These are phyloP conservation scores for Aradophagus sp. DNA, from an alignment of 1,140 invertebrate genomes.

Conservation along the genomic window DNA sequence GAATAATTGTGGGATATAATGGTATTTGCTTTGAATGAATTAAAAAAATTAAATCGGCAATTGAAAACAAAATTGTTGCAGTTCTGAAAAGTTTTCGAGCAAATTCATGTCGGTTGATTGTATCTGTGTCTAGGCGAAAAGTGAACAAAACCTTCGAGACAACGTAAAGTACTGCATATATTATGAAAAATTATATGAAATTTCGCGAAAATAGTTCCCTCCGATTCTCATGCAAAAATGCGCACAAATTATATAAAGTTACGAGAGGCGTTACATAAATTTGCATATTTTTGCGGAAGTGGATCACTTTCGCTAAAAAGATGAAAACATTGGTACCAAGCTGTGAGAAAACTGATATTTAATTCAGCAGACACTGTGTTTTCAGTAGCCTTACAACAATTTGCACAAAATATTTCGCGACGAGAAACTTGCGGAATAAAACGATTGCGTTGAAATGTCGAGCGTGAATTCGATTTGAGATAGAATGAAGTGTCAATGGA, in stretches of 20 bases:
- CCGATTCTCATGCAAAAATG: slow-evolving; percentile 39
- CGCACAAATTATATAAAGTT: slow-evolving; percentile 47
- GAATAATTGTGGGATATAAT: too few species aligned
- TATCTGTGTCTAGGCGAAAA: slow-evolving; percentile 13
- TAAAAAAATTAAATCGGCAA: too few species aligned
- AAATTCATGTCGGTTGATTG: slow-evolving; percentile 16
- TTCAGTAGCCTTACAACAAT: too few species aligned
- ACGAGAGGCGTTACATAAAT: slow-evolving; percentile 44
- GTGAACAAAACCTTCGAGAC: slow-evolving; percentile 22
- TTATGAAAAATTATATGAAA: slow-evolving; percentile 48
- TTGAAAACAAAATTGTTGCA: too few species aligned
- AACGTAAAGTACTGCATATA: slow-evolving; percentile 38
- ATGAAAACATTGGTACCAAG: slow-evolving; percentile 28
- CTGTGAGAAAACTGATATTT: slow-evolving; percentile 11
- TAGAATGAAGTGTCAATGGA: too few species aligned
- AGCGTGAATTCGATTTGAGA: too few species aligned
- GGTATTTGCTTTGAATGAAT: too few species aligned
- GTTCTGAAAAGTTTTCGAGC: slow-evolving; percentile 10
- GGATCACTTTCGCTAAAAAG: slow-evolving; percentile 40
- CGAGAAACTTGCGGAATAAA: too few species aligned
- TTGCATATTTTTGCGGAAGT: slow-evolving; percentile 31
- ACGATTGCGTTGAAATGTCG: too few species aligned
- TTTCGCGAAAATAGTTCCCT: slow-evolving; percentile 32
- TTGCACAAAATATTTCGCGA: too few species aligned
- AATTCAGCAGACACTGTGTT: slow-evolving; percentile 11